These are phyloP conservation scores for Dendroctonus valens DNA, from an alignment of 1,140 invertebrate genomes.

Conservation along the genomic window DNA sequence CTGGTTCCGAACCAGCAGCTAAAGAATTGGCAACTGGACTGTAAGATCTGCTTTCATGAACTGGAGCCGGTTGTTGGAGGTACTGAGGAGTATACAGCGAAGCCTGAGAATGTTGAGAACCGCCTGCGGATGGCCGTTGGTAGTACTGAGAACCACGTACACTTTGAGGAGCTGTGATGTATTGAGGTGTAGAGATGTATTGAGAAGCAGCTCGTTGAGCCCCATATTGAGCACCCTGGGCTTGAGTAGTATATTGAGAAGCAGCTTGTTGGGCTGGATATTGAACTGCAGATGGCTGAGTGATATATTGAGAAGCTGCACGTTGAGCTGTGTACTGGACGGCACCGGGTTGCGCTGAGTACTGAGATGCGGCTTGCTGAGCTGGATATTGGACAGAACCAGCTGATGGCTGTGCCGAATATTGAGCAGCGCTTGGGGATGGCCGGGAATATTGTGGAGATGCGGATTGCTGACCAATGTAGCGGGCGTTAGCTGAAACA, in stretches of 20 bases:
- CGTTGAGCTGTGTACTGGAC: slow-evolving; percentile 12
- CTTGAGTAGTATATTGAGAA: slow-evolving; percentile 6
- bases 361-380: slow-evolving; percentile 27
- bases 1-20: slow-evolving; percentile 11
- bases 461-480: too few relatives aligned
- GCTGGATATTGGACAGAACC: slow-evolving; percentile 11
- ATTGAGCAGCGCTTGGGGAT: background rate
- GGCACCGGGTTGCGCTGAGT: slow-evolving; percentile 13
- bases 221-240: slow-evolving; percentile 9
- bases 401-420: slow-evolving; percentile 1
- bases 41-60: slow-evolving; percentile 7
- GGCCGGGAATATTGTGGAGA: background rate
- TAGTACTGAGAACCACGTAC: slow-evolving; percentile 15
- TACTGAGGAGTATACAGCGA: slow-evolving; percentile 13
- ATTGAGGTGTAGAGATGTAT: slow-evolving; percentile 20
- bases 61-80: slow-evolving; percentile 10
- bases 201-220: slow-evolving; percentile 18
- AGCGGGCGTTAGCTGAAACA: too few relatives aligned
- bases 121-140: background rate
- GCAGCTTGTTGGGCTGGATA: slow-evolving; percentile 20
- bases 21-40: slow-evolving; percentile 12
- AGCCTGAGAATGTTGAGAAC: slow-evolving; percentile 8
- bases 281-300: background rate
- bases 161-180: slow-evolving; percentile 22
- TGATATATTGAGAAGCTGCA: slow-evolving; percentile 5